Evolutionary conservation across 2,888 invertebrate species (phyloP).

Genomic region (Aleiodes leptofemur): DNA sequence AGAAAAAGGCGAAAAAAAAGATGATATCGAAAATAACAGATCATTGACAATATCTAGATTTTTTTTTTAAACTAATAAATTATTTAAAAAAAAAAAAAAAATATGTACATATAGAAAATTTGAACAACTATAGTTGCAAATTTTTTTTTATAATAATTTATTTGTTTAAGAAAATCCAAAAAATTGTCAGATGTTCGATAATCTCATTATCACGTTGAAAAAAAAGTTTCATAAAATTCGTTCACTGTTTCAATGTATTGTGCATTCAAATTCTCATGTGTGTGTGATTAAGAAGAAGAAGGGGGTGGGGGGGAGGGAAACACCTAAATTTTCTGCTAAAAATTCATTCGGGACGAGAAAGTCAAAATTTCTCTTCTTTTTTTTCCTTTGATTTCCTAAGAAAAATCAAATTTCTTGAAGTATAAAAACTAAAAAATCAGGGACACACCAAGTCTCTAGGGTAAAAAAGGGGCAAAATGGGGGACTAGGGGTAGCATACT

Average conservation of each 20-base stretch:
- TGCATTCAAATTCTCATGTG: constrained; percentile 4
- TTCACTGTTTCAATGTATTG: constrained; percentile 48
- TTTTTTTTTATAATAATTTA: too few relatives aligned
- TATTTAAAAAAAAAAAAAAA: too few relatives aligned
- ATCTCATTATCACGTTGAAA: too few relatives aligned
- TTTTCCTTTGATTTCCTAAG: too few relatives aligned
- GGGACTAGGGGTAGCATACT: neutral
- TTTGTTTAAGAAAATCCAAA: too few relatives aligned
- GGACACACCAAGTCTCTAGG: neutral
- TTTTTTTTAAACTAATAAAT: too few relatives aligned
- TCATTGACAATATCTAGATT: too few relatives aligned
- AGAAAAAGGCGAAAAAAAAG: neutral
- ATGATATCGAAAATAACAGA: too few relatives aligned
- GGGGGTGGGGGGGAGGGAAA: neutral
- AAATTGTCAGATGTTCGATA: too few relatives aligned
- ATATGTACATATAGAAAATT: too few relatives aligned
- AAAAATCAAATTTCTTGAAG: neutral
- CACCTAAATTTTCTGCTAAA: neutral
- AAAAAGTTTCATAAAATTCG: constrained; percentile 18
- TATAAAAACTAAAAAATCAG: constrained; percentile 5
- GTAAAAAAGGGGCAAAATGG: neutral
- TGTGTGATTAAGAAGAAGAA: neutral
- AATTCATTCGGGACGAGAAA: neutral
- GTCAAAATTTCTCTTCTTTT: too few relatives aligned
- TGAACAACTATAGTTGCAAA: too few relatives aligned